These are phyloP conservation scores for Tricholauxania praeusta DNA, from an alignment of 2,888 invertebrate genomes.

Conservation along the genomic window DNA sequence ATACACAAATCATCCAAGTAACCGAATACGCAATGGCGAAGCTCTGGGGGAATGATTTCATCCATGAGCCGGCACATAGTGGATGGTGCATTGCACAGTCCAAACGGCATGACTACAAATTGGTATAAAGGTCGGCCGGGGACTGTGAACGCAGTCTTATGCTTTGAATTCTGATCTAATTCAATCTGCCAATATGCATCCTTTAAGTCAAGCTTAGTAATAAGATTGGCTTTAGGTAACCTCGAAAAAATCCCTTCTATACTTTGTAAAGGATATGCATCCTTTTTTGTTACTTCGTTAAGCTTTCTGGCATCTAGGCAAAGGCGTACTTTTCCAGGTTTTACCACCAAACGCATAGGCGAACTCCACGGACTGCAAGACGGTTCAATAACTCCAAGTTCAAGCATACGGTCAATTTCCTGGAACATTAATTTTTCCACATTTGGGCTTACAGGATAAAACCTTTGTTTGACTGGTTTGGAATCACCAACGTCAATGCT, in stretches of 20 bases:
- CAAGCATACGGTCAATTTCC: conserved; percentile 11
- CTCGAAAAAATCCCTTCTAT: neutral
- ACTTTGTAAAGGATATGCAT: neutral
- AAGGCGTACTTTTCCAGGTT: too few relatives aligned
- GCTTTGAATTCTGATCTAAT: conserved; percentile 19
- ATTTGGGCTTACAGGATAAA: neutral
- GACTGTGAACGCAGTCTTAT: conserved; percentile 37
- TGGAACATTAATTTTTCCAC: too few relatives aligned
- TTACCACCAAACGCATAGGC: conserved; percentile 22
- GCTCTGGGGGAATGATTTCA: conserved; percentile 24
- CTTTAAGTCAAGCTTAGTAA: too few relatives aligned
- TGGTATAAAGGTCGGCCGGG: conserved; percentile 40
- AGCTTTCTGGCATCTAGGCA: too few relatives aligned
- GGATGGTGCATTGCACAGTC: conserved; percentile 36
- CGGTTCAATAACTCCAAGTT: neutral
- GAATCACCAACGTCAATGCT: neutral
- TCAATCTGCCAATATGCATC: conserved; percentile 6
- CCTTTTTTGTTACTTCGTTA: neutral
- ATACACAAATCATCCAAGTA: neutral
- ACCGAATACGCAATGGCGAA: conserved; percentile 24
- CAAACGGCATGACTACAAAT: conserved; percentile 38
- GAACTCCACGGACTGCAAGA: conserved; percentile 22
- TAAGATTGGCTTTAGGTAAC: too few relatives aligned
- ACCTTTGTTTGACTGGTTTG: neutral
- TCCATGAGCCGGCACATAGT: conserved; percentile 4